Evolutionary conservation across 1,140 invertebrate genomes (phyloP).

Genomic region (Dendrolimus punctatus): DNA sequence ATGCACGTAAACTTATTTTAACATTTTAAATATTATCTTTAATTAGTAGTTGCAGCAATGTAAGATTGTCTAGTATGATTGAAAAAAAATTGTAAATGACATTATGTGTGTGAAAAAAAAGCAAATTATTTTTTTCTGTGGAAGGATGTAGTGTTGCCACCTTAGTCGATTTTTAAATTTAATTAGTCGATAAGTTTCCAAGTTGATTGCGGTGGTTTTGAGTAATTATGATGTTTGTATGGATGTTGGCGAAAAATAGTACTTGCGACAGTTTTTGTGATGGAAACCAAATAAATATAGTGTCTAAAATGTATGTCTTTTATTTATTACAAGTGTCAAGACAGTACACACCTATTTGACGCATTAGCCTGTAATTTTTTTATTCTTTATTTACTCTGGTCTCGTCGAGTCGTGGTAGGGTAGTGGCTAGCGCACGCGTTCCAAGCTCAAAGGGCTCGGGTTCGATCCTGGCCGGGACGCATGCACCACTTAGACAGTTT

Average conservation of each 20-base stretch:
- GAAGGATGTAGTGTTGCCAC: constrained; percentile 1
- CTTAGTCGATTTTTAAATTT: constrained; percentile 7
- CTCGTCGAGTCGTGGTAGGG: too few species aligned
- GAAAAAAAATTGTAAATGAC: constrained; percentile 32
- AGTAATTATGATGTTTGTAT: constrained; percentile 22
- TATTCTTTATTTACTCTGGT: too few species aligned
- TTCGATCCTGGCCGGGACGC: too few species aligned
- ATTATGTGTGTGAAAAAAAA: constrained; percentile 27
- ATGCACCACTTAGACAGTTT: too few species aligned
- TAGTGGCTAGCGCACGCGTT: too few species aligned
- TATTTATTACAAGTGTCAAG: constrained; percentile 6
- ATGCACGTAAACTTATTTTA: neutral
- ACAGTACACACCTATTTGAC: neutral
- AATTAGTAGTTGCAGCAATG: constrained; percentile 2
- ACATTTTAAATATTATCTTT: constrained; percentile 1
- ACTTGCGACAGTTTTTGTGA: constrained; percentile 44
- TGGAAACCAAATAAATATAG: constrained; percentile 60
- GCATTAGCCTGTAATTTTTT: neutral
- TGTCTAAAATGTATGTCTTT: constrained; percentile 22
- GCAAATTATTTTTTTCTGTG: constrained; percentile 26
- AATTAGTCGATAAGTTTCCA: constrained; percentile 14
- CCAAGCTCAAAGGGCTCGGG: too few species aligned
- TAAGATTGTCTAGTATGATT: constrained; percentile 7
- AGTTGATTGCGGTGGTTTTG: constrained; percentile 23
- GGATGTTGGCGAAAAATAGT: constrained; percentile 21